Evolutionary conservation across 64 coral and sea anemone species (phyloP), one percentile per base, ranked within the genome.

Genomic region (Catalaphyllia jardinei): DNA sequence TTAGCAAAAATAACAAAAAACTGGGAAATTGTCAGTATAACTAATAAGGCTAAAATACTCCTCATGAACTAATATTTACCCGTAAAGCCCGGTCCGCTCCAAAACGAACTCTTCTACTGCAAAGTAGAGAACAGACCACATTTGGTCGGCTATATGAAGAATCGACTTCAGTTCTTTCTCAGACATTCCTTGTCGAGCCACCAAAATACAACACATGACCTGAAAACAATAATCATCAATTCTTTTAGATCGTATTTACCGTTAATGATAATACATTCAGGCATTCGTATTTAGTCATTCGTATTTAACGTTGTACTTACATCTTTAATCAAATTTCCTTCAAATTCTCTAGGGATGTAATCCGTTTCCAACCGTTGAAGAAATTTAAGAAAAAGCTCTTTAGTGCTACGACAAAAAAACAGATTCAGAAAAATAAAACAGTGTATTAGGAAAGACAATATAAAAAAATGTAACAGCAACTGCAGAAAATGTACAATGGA

Each of bases 381-480:
- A 79, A 91, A 98, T 62, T 98, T 98, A 49, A 81, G 63, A 72
- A 98, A 98, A 64, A 98, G 64, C 4, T 92, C 95, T 86, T 88
- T 88, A 27, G 91, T 93, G 86, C 91, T 82, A 51, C 1, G 51
- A 55, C 18, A 77, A 49, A 29, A 79, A 51, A 50, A 79, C 54
- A 57, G 11, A 57, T 12, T 15, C 10, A 57, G 54, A 46, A 46
- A 46, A 46, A 46, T 7, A 10, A 29, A 54, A 25, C 10, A 52
- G 11, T 51, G 39, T 17, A 79, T 24, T 50, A 24, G 31, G 42
- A 18, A 14, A 14, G 12, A 51, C 6, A 12, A 27, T 46, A 3
- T 35, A 10, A 14, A 19, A 5, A 31, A 28, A 30, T 50, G 16
- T 76, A 51, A 49, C 24, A 79, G 22, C 16, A 76, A 15, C 20